Base-by-base conservation (phyloP, 2,888 invertebrate species). In the Litoditis marina region DNA sequence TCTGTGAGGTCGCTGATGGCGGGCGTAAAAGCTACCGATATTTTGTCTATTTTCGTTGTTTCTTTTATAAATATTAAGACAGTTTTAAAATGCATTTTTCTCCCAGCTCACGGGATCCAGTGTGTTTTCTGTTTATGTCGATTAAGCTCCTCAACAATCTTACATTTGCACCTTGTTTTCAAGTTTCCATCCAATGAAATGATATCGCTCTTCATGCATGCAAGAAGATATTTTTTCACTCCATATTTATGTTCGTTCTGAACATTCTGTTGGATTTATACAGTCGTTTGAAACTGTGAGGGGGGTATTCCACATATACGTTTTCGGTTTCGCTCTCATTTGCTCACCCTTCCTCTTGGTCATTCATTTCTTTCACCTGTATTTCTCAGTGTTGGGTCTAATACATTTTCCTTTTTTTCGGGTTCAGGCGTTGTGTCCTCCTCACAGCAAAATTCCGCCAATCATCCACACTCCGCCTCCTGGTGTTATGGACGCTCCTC, bases 381-480 rank as follows among this genome's bases (percentile, higher is more conserved):
- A 25, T 19, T 19, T 50, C 27, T 27, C 19, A 50, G 28, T 22
- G 28, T 25, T 25, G 2, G 19, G 19, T 27, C n/a, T n/a, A n/a
- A n/a, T n/a, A n/a, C 11, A 36, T 1, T 16, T n/a, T 36, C 39
- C n/a, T 11, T 16, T 36, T 1, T 36, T 36, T n/a, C 11, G 39
- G 39, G 39, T 36, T 16, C 13, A 36, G 13, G 13, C 39, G 39
- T n/a, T 36, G 11, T 36, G n/a, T n/a, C n/a, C n/a, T n/a, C n/a
- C n/a, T n/a, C n/a, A n/a, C n/a, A 28, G 32, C 56, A 62, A 51
- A 49, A 62, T 62, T 62, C 42, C 58, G 58, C 54, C 63, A 32
- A 47, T 49, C 44, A 49, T 63, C 27, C 46, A 59, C 30, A 63
- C 63, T 52, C 63, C 63, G 49, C 63, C 63, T 59, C 63, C 63